Base-by-base conservation (phyloP, 2,888 invertebrate genomes). In the Callosobruchus maculatus region DNA sequence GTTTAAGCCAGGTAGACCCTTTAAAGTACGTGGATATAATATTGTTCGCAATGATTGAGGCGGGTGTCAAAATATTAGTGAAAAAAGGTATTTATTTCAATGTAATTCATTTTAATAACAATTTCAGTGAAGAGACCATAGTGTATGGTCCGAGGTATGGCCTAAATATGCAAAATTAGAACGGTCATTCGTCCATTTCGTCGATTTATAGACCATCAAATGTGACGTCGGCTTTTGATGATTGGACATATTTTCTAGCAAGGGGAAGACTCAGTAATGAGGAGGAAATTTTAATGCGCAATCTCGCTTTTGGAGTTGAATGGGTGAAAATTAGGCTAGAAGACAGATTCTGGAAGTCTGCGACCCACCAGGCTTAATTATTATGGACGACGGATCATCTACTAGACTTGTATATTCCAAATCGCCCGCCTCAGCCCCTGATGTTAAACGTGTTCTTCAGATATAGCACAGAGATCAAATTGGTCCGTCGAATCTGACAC, bases 41-140 rank as follows among this genome's bases (percentile, higher is more conserved):
- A 70, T 70, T 22, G 70, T 70, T 21, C 22, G 70, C 20, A 70
- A 70, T 21, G 70, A 70, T 70, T 21, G 70, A 22, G 21, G 70
- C 70, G 21, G 22, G 70, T 70, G 70, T 70, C 2, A 21, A 20
- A 22, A 70, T 70, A 2, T 21, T 70, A 70, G 5, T 70, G 21
- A 20, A 22, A 22, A 70, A 70, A n/a, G 21, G 21, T 21, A 70
- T 70, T 21, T 20, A 70, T 21, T 70, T 22, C 26, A 22, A 4
- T 22, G 70, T 22, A 70, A 22, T 70, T 22, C n/a, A 70, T 22
- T 70, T 70, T 7, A 70, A 22, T 22, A 9, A 70, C 21, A 70
- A 70, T 70, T 70, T 70, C 20, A 70, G 21, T n/a, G 70, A 70
- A 5, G 22, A 21, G 20, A 70, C 21, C 21, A 70, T 70, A 21